Evolutionary conservation across 2,888 invertebrate genomes (phyloP).

Genomic region (Nezara viridula): DNA sequence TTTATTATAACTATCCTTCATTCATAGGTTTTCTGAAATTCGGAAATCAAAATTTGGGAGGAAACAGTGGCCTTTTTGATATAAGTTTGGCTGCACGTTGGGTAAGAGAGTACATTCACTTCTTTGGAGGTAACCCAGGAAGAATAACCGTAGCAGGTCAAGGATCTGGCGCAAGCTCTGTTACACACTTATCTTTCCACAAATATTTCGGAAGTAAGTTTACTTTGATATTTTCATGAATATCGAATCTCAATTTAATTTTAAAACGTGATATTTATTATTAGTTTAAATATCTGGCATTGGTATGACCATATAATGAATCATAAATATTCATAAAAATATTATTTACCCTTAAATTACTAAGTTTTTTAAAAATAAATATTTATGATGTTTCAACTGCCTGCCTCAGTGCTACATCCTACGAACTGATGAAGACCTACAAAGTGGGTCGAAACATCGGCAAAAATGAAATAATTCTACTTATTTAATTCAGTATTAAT

Average conservation of each 20-base stretch:
- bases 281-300: background rate
- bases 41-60: constrained; percentile 79
- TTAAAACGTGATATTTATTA: background rate
- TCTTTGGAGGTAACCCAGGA: constrained; percentile 83
- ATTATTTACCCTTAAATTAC: no score
- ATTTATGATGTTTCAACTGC: no score
- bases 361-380: no score
- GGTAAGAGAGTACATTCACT: constrained; percentile 81
- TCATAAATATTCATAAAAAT: no score
- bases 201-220: constrained; percentile 44
- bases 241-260: background rate
- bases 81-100: constrained; percentile 80
- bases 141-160: constrained; percentile 83
- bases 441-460: no score
- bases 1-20: background rate
- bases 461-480: no score
- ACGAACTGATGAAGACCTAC: no score
- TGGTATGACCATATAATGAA: no score
- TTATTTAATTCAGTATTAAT: no score
- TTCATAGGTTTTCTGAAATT: constrained; percentile 78
- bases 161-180: constrained; percentile 83
- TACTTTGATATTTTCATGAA: background rate
- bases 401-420: no score
- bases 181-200: constrained; percentile 76
- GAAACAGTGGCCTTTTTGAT: constrained; percentile 83